phyloP scores from a whole-genome alignment of 2,113 vertebrate species.

The Trochalopteron elliotii region DNA sequence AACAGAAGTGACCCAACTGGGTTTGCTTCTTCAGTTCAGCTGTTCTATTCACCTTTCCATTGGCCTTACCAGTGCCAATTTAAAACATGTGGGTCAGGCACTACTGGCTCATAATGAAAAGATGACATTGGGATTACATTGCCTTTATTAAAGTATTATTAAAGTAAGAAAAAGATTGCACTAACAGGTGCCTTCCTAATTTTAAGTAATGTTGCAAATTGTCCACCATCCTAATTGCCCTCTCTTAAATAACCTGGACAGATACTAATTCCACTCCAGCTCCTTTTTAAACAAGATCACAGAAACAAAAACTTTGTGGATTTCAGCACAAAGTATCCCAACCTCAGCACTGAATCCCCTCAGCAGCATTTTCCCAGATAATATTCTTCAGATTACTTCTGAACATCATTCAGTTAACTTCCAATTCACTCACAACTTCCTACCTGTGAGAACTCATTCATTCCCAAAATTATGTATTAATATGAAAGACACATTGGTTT shows the following conservation, averaged over 20 bases:
- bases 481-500: not conserved
- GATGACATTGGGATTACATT: not conserved
- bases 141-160: not conserved
- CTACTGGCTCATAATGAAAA: not conserved
- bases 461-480: not conserved
- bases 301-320: not conserved
- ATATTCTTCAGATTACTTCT: not conserved
- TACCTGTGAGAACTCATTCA: not conserved
- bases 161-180: not conserved
- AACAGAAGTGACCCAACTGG: not conserved
- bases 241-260: not conserved
- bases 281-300: not conserved
- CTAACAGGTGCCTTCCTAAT: not conserved
- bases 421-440: not conserved
- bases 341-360: not conserved
- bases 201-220: not conserved
- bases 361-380: not conserved
- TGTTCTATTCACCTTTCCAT: not conserved
- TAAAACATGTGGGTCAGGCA: not conserved
- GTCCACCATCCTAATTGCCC: not conserved
- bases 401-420: not conserved
- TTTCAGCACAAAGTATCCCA: not conserved
- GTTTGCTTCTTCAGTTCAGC: conserved; percentile 5
- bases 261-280: not conserved
- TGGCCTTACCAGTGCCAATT: not conserved